phyloP scores from a whole-genome alignment of 2,797 vertebrate species.

The Cuculus canorus region DNA sequence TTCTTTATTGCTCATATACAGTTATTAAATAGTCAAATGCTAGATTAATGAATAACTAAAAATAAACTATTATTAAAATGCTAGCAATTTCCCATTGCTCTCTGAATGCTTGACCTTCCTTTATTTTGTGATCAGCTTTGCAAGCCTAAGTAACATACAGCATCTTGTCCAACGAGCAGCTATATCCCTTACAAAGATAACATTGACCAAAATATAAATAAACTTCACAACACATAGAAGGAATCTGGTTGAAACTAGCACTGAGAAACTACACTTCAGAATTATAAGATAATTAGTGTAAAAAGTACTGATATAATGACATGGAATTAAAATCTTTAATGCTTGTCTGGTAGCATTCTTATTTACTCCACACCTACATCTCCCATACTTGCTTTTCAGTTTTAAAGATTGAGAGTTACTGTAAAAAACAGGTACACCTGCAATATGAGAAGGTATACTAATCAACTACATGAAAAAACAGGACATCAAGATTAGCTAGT shows the following conservation, averaged over 20 bases:
- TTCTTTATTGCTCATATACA: background rate
- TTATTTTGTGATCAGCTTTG: background rate
- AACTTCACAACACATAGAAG: background rate
- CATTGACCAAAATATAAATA: background rate
- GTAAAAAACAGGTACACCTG: background rate
- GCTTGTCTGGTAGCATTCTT: background rate
- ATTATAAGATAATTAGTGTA: background rate
- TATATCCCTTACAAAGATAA: background rate
- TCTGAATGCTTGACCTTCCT: background rate
- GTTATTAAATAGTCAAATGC: background rate
- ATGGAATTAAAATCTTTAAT: background rate
- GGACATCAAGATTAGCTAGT: background rate
- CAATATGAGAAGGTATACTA: background rate
- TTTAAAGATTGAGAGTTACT: background rate
- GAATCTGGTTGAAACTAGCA: background rate
- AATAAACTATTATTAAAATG: constrained; percentile 37
- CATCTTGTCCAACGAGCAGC: background rate
- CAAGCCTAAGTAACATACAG: background rate
- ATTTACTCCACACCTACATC: background rate
- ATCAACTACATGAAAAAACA: background rate
- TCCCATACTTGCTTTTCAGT: background rate
- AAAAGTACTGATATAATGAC: background rate
- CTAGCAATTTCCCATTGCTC: background rate
- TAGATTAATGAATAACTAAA: constrained; percentile 24
- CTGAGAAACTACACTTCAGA: background rate